These are phyloP conservation scores for Leptinotarsa rubiginosa DNA, from an alignment of 2,888 invertebrate genomes.

Conservation along the genomic window DNA sequence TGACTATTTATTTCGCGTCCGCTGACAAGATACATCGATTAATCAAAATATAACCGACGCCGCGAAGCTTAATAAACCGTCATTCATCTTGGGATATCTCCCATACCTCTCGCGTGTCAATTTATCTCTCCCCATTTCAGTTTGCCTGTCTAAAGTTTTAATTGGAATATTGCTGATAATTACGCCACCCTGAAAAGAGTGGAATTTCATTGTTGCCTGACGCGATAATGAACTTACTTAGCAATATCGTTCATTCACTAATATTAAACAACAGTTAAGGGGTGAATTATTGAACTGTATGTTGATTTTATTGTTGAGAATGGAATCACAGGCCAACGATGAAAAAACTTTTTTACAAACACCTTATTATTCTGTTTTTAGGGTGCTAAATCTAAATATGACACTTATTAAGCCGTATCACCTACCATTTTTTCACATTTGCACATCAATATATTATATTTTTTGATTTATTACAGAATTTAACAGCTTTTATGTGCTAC, in stretches of 20 bases:
- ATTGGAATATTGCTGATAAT: conserved; percentile 17
- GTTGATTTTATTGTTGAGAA: background rate
- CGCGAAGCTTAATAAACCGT: conserved; percentile 5
- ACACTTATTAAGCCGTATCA: too few relatives aligned
- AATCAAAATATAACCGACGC: conserved; percentile 9
- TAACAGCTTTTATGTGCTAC: too few relatives aligned
- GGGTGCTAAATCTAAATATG: too few relatives aligned
- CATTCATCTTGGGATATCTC: conserved; percentile 12
- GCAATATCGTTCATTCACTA: background rate
- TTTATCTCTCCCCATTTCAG: conserved; percentile 11
- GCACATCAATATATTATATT: too few relatives aligned
- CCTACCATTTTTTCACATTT: too few relatives aligned
- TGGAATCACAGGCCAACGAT: background rate
- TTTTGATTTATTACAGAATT: too few relatives aligned
- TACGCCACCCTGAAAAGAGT: background rate
- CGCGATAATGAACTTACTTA: background rate
- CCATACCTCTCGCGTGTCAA: conserved; percentile 1
- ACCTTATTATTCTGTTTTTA: too few relatives aligned
- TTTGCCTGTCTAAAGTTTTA: conserved; percentile 11
- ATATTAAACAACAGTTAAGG: background rate
- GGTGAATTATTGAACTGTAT: background rate
- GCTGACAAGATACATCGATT: conserved; percentile 5
- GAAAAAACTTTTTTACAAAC: too few relatives aligned
- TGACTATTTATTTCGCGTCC: conserved; percentile 7
- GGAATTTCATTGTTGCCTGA: conserved; percentile 1